Evolutionary conservation across 2,113 vertebrate genomes (phyloP), one percentile per base, ranked within the genome.

Genomic region (Bos javanicus): DNA sequence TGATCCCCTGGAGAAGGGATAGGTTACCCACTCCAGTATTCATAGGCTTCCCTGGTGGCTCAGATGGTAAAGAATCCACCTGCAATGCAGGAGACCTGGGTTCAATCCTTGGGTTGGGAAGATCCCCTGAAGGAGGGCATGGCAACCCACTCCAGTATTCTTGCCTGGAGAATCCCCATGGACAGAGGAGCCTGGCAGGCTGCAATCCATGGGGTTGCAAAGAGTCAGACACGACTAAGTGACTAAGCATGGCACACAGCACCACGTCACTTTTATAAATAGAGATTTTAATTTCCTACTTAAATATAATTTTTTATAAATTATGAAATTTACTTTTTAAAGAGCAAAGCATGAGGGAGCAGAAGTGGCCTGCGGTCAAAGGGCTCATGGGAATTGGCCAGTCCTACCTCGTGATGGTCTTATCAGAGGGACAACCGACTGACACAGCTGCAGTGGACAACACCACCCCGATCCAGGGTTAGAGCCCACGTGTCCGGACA

Each of bases 381-480:
- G 60, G 28, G 17, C 36, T 28, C 12, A 0, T 25, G 89, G 71
- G 87, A 60, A 91, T 36, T 54, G 25, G 19, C 90, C 23, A 19
- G 50, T 36, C 28, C 59, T 10, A 2, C 25, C 23, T 7, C 8
- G 0, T 0, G 16, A 23, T 14, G 9, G 43, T 10, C 57, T 64
- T 50, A 26, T 25, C 62, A 5, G 14, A 62, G 46, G 64, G 39
- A 17, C 39, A 11, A 33, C 13, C 10, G 2, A 23, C 25, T 1
- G 6, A 23, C 74, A 52, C 19, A 21, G 30, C 52, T 7, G 9
- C 59, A 33, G 48, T 12, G 2, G 23, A 74, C 4, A 7, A 23
- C 21, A 2, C 43, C 28, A 1, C 2, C 3, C 1, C 0, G 0
- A 3, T 2, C 2, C 23, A 26, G 23, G 1, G 10, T 14, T 2